Conservation (phyloP, 2,797 vertebrate species). For the Spondyliosoma cantharus region DNA sequence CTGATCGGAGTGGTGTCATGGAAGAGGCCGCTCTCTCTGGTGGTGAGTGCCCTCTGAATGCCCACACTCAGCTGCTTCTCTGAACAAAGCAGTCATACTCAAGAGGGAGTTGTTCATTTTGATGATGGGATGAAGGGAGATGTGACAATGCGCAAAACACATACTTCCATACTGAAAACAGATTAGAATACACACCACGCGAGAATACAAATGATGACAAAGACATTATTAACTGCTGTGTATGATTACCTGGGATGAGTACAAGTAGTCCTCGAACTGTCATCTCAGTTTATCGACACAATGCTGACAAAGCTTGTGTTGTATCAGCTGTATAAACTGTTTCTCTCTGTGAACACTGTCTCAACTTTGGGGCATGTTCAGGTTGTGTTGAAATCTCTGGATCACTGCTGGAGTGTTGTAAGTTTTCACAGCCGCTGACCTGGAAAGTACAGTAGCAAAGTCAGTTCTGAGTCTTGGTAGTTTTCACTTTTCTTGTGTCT, state of each 20-base stretch:
- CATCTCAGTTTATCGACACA: slow-evolving; percentile 4
- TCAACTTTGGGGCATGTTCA: slow-evolving; percentile 23
- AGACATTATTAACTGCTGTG: background rate
- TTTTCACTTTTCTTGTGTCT: slow-evolving; percentile 28
- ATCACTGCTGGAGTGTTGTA: slow-evolving; percentile 25
- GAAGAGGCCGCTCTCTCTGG: slow-evolving; percentile 98
- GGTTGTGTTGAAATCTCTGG: slow-evolving; percentile 22
- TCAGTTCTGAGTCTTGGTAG: slow-evolving; percentile 31
- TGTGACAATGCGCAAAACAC: background rate
- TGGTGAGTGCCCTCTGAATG: slow-evolving; percentile 88
- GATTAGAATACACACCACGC: background rate
- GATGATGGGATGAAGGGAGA: slow-evolving; percentile 17
- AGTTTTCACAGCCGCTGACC: slow-evolving; percentile 37
- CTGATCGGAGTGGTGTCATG: slow-evolving; percentile 98
- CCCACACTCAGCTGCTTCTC: slow-evolving; percentile 32
- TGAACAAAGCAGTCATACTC: slow-evolving; percentile 39
- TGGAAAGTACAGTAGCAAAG: slow-evolving; percentile 46
- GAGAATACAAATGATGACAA: background rate
- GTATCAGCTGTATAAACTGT: slow-evolving; percentile 4
- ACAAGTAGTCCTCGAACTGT: background rate
- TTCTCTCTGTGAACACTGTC: slow-evolving; percentile 3
- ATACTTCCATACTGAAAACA: slow-evolving; percentile 4
- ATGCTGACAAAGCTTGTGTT: slow-evolving; percentile 9
- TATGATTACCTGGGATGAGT: background rate
- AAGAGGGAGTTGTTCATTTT: slow-evolving; percentile 27